Evolutionary conservation across 2,113 vertebrate species (phyloP).

Genomic region (Corydoras sp.): DNA sequence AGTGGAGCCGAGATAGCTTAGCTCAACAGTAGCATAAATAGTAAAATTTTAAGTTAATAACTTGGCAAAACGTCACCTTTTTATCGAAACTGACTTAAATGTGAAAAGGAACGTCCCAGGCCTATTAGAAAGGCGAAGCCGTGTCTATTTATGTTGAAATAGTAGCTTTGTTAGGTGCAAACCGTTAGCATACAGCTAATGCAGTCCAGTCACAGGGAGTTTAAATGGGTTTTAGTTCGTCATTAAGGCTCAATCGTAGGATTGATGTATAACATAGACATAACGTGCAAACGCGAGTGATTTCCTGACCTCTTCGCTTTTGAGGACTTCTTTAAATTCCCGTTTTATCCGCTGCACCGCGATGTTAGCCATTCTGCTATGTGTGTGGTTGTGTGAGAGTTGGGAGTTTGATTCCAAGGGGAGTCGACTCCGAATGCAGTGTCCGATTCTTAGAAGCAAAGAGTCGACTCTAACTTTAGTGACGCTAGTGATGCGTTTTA

Average conservation of each 20-base stretch:
- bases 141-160: not conserved
- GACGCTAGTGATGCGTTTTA: too few species aligned
- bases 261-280: not conserved
- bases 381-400: slow-evolving; percentile 35
- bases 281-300: not conserved
- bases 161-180: not conserved
- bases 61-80: not conserved
- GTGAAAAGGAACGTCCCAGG: not conserved
- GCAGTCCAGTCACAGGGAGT: not conserved
- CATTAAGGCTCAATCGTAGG: not conserved
- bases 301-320: slow-evolving; percentile 95
- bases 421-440: not conserved
- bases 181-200: slow-evolving; percentile 9
- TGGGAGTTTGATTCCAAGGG: not conserved
- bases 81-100: not conserved
- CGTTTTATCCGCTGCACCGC: slow-evolving; percentile 98
- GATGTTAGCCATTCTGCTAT: slow-evolving; percentile 89
- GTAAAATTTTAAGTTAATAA: not conserved
- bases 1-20: not conserved
- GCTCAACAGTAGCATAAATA: not conserved
- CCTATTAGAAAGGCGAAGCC: not conserved
- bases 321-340: slow-evolving; percentile 97
- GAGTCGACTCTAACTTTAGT: not conserved
- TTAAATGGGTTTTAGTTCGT: not conserved
- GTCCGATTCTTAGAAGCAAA: not conserved